Base-by-base conservation (phyloP, 2,797 vertebrate genomes). In the Chiloscyllium punctatum region DNA sequence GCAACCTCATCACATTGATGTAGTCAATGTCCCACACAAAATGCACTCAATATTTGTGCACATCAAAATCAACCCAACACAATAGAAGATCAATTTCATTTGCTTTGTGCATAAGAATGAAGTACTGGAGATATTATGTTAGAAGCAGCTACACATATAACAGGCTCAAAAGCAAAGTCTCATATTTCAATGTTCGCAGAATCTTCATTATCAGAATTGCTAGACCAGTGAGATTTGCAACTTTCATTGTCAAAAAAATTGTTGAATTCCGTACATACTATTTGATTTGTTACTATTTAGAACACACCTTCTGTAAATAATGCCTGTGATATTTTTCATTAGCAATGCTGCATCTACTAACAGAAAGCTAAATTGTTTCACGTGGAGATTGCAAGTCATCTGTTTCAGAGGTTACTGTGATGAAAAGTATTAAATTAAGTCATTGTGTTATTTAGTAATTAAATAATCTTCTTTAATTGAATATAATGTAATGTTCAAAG, bases 381-480 rank as follows among this genome's bases (percentile, higher is more conserved):
- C 5, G 51, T 42, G 74, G 94, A 7, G 57, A 94, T 94, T 71
- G 91, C 4, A 9, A 42, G 48, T 71, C 94, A 95, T 95, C 94
- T 77, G 48, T 71, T 57, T 95, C 30, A 77, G 48, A 51, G 33
- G 48, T 33, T n/a, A 51, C 71, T 5, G 48, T 91, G 88, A n/a
- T 91, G 30, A 91, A 91, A 91, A 66, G 13, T 53, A 95, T 53
- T 33, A n/a, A 33, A 48, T 77, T 74, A 74, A 53, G 48, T 95
- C 71, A 77, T 30, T n/a, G 25, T 33, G 48, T 95, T 74, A 53
- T 74, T 95, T 77, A 95, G 71, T 95, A 95, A 74, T 95, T 77
- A 95, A 95, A 57, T 95, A 77, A 74, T 30, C 53, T 95, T 48
- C 57, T 94, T 74, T 53, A 95, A 15, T 95, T 53, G 25, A n/a